A percentile compares a stretch with the other conserved stretches of the same genome.
Evolutionary conservation across 1,140 invertebrate genomes (phyloP).

Genomic region (Ceratitis capitata): DNA sequence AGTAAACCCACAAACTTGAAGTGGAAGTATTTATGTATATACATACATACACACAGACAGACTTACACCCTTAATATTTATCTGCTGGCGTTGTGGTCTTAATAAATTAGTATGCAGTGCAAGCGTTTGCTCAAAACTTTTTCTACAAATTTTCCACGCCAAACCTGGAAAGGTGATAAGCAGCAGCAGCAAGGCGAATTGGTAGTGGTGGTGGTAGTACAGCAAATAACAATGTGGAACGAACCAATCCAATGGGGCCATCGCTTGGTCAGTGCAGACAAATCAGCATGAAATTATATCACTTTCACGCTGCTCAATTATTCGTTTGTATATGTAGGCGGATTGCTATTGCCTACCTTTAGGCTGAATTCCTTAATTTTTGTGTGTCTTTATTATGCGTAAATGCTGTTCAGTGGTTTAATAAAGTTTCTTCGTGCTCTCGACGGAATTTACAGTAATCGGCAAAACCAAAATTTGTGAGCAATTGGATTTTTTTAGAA

Average conservation of each 20-base stretch:
- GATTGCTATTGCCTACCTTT: not conserved
- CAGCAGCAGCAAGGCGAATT: too few relatives aligned
- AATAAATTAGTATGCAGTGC: constrained; percentile 11
- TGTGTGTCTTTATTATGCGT: not conserved
- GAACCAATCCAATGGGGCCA: too few relatives aligned
- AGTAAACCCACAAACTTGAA: not conserved
- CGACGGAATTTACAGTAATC: too few relatives aligned
- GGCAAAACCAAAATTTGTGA: too few relatives aligned
- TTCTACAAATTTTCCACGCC: not conserved
- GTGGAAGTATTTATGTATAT: not conserved
- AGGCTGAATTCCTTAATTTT: not conserved
- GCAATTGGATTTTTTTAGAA: too few relatives aligned
- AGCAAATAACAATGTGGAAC: too few relatives aligned
- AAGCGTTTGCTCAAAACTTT: not conserved
- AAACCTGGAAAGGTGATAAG: not conserved
- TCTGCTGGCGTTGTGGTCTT: not conserved
- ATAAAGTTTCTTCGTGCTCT: not conserved
- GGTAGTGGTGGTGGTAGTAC: not conserved
- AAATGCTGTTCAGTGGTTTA: not conserved
- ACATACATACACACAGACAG: too few relatives aligned
- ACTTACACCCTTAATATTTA: not conserved
- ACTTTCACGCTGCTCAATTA: not conserved
- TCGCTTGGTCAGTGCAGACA: not conserved
- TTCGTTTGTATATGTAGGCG: not conserved
- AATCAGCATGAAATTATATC: constrained; percentile 1